Evolutionary conservation across 1,140 invertebrate species (phyloP), one percentile per base, ranked within the genome.

Genomic region (Choristoneura fumiferana): DNA sequence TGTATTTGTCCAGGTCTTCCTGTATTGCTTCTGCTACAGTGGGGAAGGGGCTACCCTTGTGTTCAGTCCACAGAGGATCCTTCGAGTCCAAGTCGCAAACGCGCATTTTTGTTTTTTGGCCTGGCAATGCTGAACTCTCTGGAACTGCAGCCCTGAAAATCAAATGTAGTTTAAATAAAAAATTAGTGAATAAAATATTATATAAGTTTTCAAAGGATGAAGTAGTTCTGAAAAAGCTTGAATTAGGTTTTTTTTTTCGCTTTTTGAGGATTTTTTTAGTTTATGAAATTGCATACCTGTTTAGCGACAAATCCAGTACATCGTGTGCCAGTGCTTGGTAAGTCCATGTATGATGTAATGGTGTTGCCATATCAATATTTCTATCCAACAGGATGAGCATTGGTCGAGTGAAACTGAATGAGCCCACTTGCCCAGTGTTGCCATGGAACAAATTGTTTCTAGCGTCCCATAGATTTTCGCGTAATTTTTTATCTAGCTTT

Each of bases 261-360:
- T n/a, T n/a, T n/a, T n/a, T n/a, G n/a, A n/a, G n/a, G n/a, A n/a
- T n/a, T n/a, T 54, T 49, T 35, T 53, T 39, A 49, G 34, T 55
- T 40, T 55, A 1, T 40, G 18, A 10, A 33, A 43, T 6, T 58
- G 29, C 10, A 22, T 54, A 90, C 89, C 89, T 88, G 87, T 99
- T 99, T 43, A 99, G 89, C 14, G 96, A 93, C 55, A 99, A 91
- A 75, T 99, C 96, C 10, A 99, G 83, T 0, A 99, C 95, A 92
- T 99, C 98, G 87, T 99, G 98, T 29, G 96, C 94, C 54, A 99
- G 82, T 8, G 98, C 98, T 90, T 99, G 98, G 87, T 99, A 99
- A 0, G 98, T 99, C 99, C 99, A 99, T 2, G 98, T 99, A 87
- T 99, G 99, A 93, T 99, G 98, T 60, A 99, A 89, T 35, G 97